These are phyloP conservation scores for Rallus crepitans DNA, from an alignment of 2,797 vertebrate genomes.

Conservation along the genomic window DNA sequence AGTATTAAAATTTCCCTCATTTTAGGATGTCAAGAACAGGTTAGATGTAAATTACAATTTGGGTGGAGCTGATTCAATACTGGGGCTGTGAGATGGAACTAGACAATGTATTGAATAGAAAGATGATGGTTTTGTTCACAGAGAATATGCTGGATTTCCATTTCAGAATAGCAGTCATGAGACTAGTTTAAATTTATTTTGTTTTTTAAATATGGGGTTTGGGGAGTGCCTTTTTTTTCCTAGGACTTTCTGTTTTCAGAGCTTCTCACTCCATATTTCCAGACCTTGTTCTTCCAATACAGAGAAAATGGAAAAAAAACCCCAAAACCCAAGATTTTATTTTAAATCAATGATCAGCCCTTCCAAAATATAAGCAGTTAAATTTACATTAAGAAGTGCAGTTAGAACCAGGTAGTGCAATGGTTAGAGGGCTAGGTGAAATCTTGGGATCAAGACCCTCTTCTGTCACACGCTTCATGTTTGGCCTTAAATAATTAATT, in stretches of 20 bases:
- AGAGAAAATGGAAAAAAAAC: not conserved
- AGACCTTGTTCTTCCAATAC: not conserved
- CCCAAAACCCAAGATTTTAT: too few relatives aligned
- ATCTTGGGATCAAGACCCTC: not conserved
- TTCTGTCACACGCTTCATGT: not conserved
- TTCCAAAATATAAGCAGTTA: not conserved
- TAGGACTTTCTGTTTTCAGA: not conserved
- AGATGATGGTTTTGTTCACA: not conserved
- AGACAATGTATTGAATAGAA: not conserved
- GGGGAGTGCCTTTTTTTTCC: not conserved
- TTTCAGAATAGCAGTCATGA: not conserved
- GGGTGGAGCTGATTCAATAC: not conserved
- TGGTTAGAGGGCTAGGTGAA: not conserved
- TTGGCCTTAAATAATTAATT: not conserved
- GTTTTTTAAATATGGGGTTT: rapidly evolving
- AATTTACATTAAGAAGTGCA: too few relatives aligned
- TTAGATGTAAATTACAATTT: not conserved
- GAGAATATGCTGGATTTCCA: not conserved
- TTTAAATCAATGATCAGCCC: not conserved
- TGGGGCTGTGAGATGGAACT: not conserved
- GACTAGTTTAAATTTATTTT: not conserved
- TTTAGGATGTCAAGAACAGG: not conserved
- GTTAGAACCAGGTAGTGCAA: not conserved
- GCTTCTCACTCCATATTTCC: not conserved
- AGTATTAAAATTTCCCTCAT: not conserved